Base-by-base conservation (phyloP, 2,888 invertebrate genomes). In the Drosophila yooni region DNA sequence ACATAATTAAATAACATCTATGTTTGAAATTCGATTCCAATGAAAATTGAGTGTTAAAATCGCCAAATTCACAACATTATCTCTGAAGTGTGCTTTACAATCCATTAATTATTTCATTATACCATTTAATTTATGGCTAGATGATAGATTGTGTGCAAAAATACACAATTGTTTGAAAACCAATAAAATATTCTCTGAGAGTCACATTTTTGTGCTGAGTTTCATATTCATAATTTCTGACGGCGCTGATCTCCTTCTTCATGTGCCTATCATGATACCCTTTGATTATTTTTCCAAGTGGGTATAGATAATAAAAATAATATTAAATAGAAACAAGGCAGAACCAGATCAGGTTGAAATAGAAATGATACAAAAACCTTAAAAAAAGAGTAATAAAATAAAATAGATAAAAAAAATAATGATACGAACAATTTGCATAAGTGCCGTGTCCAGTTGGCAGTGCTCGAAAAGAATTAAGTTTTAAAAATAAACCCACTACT, bases 341-440 rank as follows among this genome's bases (percentile, higher is more conserved):
- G 68, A 81, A 70, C 60, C 50, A 80, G 81, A 78, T 80, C 81
- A 78, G 33, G 34, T 34, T 36, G 29, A 40, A 48, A 29, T 54
- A 43, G 0, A 62, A 67, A 29, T 65, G 43, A 57, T 60, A 65
- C 52, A 60, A 61, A 54, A 53, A 52, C 1, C 0, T 21, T 57
- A 46, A 40, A 48, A 48, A n/a, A 29, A 2, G n/a, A 33, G 10
- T 33, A 11, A 11, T 33, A 11, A 27, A 57, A 50, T 56, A 29
- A 18, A 10, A 36, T 5, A 36, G 6, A 38, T 27, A 38, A 53
- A 25, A 34, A 66, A 15, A 13, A 46, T 59, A 72, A 58, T 48
- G 40, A 40, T 54, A 43, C 52, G 43, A 56, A 61, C 53, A 64
- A 76, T 82, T 88, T 89, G 89, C 85, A 85, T 85, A 85, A 89